phyloP scores from a whole-genome alignment of 1,140 invertebrate genomes.

The Popillia japonica region DNA sequence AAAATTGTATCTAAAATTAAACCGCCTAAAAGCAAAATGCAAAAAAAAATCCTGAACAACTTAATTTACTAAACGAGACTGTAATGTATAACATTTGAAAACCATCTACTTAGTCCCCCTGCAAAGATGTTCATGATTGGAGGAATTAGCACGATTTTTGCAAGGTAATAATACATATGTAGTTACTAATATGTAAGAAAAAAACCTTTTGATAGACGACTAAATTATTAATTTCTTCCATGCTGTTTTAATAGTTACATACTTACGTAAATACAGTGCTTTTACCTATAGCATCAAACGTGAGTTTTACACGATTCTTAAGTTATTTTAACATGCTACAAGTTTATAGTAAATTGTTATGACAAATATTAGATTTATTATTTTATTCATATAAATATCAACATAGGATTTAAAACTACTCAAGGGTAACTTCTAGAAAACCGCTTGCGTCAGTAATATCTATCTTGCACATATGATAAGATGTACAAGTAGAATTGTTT shows the following conservation, averaged over 20 bases:
- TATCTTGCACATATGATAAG: not conserved
- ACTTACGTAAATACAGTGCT: not conserved
- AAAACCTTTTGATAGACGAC: conserved; percentile 8
- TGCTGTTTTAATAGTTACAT: not conserved
- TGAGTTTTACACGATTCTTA: not conserved
- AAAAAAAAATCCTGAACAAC: not conserved
- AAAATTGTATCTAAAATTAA: not conserved
- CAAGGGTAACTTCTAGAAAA: not conserved
- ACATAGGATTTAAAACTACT: not conserved
- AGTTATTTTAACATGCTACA: not conserved
- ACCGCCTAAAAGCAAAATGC: not conserved
- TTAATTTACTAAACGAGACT: not conserved
- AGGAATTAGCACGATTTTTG: not conserved
- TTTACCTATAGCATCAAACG: not conserved
- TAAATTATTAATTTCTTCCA: conserved; percentile 13
- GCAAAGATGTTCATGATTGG: not conserved
- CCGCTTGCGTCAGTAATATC: not conserved
- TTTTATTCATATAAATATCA: not conserved
- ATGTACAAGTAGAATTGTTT: not conserved
- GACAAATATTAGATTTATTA: not conserved
- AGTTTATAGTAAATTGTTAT: not conserved
- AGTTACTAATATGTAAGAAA: not conserved
- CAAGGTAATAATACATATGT: too few relatives aligned
- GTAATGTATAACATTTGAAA: conserved; percentile 29
- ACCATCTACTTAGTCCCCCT: not conserved